Evolutionary conservation across 2,113 vertebrate genomes (phyloP), one percentile per base, ranked within the genome.

Genomic region (Phalacrocorax aristotelis): DNA sequence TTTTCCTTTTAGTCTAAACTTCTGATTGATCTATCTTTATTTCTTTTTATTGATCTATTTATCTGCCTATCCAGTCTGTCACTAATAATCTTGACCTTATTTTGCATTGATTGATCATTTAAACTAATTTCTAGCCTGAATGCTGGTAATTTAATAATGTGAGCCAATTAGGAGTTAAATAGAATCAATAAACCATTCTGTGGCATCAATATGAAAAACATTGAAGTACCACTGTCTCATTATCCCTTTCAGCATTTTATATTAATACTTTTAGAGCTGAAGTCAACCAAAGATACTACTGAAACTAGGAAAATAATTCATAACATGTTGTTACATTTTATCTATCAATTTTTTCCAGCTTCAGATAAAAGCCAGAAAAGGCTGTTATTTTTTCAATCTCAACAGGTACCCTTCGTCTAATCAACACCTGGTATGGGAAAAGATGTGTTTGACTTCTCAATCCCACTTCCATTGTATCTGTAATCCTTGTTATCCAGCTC

Each of bases 1-100:
- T 97, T 95, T 86, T 38, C 75, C 1, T 0, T 91, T 85, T 71
- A 82, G 55, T 65, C 76, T 84, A 92, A 89, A 82, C 89, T 94
- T 95, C 78, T 71, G 34, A 93, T 94, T 94, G 95, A 77, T 87
- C 60, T 77, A 27, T 91, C 72, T 96, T 88, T 83, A 96, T 91
- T 96, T 91, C 57, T 96, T 52, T 60, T 58, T 87, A 78, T 85
- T 85, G 94, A 97, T 97, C 83, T 96, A 95, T 95, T 97, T 97
- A 90, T 96, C 89, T 93, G 72, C 36, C 58, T 90, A 78, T 95
- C 65, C 87, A 95, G 54, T 68, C 62, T 96, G 82, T 80, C 83
- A 80, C 89, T 93, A 96, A 94, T 87, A 96, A 95, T 97, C 68
- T 75, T 93, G 89, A 87, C 64, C 87, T 93, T 79, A 91, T 93